Conservation (phyloP, 2,888 invertebrate genomes). For the Campopleginae sp. region DNA sequence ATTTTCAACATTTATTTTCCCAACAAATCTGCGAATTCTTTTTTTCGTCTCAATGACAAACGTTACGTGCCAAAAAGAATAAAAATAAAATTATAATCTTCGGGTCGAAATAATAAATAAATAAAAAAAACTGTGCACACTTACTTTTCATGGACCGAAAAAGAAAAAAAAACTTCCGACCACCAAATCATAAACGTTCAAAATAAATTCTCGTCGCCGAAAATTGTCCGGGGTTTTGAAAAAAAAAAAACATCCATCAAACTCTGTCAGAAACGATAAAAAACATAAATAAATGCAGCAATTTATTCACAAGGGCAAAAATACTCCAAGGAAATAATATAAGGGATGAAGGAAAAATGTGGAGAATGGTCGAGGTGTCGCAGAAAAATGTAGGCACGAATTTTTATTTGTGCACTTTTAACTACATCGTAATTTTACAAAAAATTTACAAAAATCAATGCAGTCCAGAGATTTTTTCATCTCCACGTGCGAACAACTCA, state of each 20-base stretch:
- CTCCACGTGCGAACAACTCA: not conserved
- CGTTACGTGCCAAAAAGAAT: conserved; percentile 53
- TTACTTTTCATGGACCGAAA: conserved; percentile 36
- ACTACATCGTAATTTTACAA: conserved; percentile 39
- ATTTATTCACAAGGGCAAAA: not conserved
- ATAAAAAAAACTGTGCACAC: conserved; percentile 28
- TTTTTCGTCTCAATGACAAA: not conserved
- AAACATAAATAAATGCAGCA: not conserved
- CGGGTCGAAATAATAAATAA: not conserved
- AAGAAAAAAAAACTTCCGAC: conserved; percentile 32
- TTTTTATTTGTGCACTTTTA: conserved; percentile 1
- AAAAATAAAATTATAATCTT: conserved; percentile 54
- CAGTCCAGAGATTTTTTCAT: not conserved
- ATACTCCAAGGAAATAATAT: not conserved
- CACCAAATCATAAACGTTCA: conserved; percentile 45
- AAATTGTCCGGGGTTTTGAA: not conserved
- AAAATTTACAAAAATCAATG: conserved; percentile 18
- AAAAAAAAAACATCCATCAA: not conserved
- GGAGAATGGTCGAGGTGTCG: not conserved
- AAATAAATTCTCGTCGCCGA: conserved; percentile 19
- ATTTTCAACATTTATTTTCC: conserved; percentile 5
- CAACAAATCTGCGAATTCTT: not conserved
- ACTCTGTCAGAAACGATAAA: conserved; percentile 3
- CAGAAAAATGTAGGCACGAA: not conserved
- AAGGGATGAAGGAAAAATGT: not conserved